These are phyloP conservation scores for Aradophagus sp. DNA, from an alignment of 1,140 invertebrate species.

Conservation along the genomic window DNA sequence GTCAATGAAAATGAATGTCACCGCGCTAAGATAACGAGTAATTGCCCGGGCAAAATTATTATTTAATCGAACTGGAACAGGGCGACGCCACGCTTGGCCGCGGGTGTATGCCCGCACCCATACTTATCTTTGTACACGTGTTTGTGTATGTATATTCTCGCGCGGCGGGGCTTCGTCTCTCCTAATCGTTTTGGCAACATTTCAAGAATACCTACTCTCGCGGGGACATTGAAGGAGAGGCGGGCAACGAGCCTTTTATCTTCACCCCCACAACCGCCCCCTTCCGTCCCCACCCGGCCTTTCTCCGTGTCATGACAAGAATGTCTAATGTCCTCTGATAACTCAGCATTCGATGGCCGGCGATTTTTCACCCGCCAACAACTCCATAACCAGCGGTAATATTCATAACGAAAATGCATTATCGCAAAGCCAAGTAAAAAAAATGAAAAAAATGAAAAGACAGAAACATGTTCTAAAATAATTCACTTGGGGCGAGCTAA, in stretches of 20 bases:
- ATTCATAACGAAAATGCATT: constrained; percentile 43
- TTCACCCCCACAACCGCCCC: constrained; percentile 2
- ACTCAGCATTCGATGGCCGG: constrained; percentile 53
- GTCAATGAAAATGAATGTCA: constrained; percentile 50
- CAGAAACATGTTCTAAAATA: too few relatives aligned
- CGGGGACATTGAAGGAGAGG: constrained; percentile 43
- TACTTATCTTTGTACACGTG: too few relatives aligned
- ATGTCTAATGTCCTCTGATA: constrained; percentile 58
- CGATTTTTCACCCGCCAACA: constrained; percentile 45
- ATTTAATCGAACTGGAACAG: constrained; percentile 37
- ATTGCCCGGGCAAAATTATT: constrained; percentile 44
- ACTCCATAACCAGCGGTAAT: constrained; percentile 30
- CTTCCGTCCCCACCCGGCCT: background rate
- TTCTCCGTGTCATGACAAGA: constrained; percentile 55
- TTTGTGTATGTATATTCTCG: constrained; percentile 29
- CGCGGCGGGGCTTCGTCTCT: constrained; percentile 43
- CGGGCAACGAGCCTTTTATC: constrained; percentile 48
- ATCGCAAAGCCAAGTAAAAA: background rate
- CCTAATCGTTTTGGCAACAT: constrained; percentile 66
- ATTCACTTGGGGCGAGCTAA: too few relatives aligned
- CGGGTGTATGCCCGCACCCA: too few relatives aligned
- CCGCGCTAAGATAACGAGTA: constrained; percentile 39
- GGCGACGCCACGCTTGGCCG: background rate
- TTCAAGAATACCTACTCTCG: constrained; percentile 63
- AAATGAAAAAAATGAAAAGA: too few relatives aligned